Evolutionary conservation across 2,113 vertebrate species (phyloP).

Genomic region (Scartelaos histophorus): DNA sequence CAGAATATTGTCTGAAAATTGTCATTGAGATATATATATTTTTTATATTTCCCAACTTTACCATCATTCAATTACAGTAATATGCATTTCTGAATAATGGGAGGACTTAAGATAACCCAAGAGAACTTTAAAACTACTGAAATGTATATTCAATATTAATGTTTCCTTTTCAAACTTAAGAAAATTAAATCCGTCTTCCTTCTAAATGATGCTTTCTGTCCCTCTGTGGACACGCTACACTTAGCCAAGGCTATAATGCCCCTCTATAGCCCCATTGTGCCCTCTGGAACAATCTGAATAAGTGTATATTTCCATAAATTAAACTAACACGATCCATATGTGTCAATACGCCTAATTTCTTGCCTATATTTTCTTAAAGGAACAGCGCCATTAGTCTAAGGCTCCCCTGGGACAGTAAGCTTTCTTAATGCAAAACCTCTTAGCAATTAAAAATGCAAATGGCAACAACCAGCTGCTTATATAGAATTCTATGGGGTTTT

Average conservation of each 20-base stretch:
- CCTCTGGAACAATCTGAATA: slow-evolving; percentile 13
- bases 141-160: background rate
- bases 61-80: background rate
- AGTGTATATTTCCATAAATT: slow-evolving; percentile 25
- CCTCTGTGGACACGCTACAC: background rate
- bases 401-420: slow-evolving; percentile 20
- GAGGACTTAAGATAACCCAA: background rate
- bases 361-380: slow-evolving; percentile 7
- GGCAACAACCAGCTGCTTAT: background rate
- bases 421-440: slow-evolving; percentile 15
- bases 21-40: too few relatives aligned
- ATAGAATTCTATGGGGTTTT: background rate
- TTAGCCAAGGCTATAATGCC: slow-evolving; percentile 1
- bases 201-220: background rate
- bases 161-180: background rate
- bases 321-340: slow-evolving; percentile 19
- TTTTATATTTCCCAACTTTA: too few relatives aligned
- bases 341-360: slow-evolving; percentile 29
- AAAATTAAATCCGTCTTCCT: background rate
- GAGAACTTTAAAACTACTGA: background rate
- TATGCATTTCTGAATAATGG: background rate
- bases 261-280: slow-evolving; percentile 1
- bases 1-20: too few relatives aligned
- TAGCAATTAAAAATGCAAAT: slow-evolving; percentile 24
- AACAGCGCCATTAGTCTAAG: slow-evolving; percentile 11